These are phyloP conservation scores for Hanleya hanleyi DNA, from an alignment of 2,888 invertebrate species.

Conservation along the genomic window DNA sequence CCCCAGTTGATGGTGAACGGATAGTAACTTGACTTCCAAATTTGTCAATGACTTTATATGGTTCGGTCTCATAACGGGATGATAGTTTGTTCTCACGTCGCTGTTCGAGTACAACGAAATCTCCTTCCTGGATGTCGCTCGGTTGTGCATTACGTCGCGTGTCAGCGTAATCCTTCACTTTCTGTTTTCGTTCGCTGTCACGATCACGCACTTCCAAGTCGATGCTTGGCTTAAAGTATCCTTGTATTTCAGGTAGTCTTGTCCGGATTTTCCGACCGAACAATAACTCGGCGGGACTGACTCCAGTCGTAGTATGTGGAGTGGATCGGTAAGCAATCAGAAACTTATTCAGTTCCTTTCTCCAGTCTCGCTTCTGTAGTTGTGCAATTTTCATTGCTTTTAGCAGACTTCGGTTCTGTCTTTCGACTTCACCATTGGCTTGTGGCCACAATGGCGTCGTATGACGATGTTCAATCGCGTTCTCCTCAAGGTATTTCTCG, in stretches of 20 bases:
- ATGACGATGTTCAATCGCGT: conserved; percentile 29
- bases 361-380: conserved; percentile 19
- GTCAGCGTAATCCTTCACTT: conserved; percentile 16
- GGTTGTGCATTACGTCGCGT: neutral
- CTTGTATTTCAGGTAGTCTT: neutral
- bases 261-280: conserved; percentile 5
- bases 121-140: conserved; percentile 19
- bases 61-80: conserved; percentile 18
- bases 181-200: conserved; percentile 9
- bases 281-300: conserved; percentile 12
- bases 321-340: conserved; percentile 34
- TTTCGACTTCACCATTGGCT: conserved; percentile 43
- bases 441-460: conserved; percentile 36
- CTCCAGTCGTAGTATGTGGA: conserved; percentile 39
- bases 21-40: conserved; percentile 11
- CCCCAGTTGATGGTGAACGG: neutral
- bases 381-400: conserved; percentile 40
- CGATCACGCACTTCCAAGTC: conserved; percentile 3
- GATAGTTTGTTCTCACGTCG: conserved; percentile 18
- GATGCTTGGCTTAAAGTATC: neutral
- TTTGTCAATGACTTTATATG: conserved; percentile 14
- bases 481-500: conserved; percentile 22
- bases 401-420: conserved; percentile 38
- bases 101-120: conserved; percentile 27
- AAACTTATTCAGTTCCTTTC: conserved; percentile 27